Evolutionary conservation across 2,113 vertebrate genomes (phyloP), one percentile per base, ranked within the genome.

Genomic region (Daboia siamensis): DNA sequence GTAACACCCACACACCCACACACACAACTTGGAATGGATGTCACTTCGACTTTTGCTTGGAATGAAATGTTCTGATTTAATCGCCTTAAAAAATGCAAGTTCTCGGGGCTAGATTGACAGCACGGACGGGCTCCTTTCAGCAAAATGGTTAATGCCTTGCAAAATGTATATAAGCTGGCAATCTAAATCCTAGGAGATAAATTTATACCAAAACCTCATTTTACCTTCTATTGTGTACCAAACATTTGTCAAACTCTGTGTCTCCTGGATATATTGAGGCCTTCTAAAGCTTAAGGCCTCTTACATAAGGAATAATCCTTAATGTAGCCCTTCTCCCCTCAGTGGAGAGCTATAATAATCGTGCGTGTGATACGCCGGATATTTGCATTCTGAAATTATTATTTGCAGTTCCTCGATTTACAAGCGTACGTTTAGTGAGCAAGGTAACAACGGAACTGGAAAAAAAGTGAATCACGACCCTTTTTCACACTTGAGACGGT

Each of bases 311-410:
- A 23, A 7, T 64, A 29, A 29, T 21, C 26, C 54, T 90, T 91
- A 94, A 89, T 56, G 89, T 44, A 91, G 94, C 94, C 90, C 94
- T 90, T 44, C 85, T 64, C 94, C n/a, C n/a, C 93, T 94, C 93
- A 91, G 74, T 88, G 39, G 29, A 3, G 54, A 87, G 90, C 59
- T 86, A 87, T 61, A 94, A 96, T 54, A 85, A 20, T 80, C 57
- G 0, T 17, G 5, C 87, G 0, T 9, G 59, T 3, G 1, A 10
- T 61, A 21, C 3, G 59, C 10, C 59, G 11, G 59, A 61, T 61
- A 24, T 61, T 61, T 61, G 24, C 8, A 61, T 61, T 61, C 24
- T 61, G 59, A 26, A 59, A 26, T 24, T 26, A 61, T 61, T 24
- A 61, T 9, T 26, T 6, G 4, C 5, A 6, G 17, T 5, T 56